These are phyloP conservation scores for Oscheius sp. DNA, from an alignment of 2,888 invertebrate species.

Conservation along the genomic window DNA sequence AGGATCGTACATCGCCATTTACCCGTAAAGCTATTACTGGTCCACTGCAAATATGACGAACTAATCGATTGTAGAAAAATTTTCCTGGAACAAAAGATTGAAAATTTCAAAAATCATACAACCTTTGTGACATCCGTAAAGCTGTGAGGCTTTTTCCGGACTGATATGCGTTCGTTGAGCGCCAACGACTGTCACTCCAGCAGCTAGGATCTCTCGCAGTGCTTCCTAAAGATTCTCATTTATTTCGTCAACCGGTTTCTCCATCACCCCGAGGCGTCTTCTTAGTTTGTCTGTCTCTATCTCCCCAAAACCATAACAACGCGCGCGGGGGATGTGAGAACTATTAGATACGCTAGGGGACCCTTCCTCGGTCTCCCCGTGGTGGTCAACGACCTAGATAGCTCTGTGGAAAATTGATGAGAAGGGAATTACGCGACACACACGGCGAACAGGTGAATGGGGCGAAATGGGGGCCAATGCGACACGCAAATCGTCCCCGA, in stretches of 20 bases:
- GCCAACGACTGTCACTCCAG: conserved; percentile 27
- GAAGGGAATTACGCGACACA: neutral
- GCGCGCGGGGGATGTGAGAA: no score
- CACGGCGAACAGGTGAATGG: neutral
- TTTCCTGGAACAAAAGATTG: conserved; percentile 51
- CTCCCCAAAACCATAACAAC: no score
- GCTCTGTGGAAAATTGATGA: conserved; percentile 16
- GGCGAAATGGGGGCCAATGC: conserved; percentile 6
- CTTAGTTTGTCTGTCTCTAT: neutral
- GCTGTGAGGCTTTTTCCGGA: conserved; percentile 6
- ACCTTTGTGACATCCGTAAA: conserved; percentile 33
- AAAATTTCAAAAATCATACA: neutral
- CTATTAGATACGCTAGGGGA: no score
- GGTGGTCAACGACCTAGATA: conserved; percentile 20
- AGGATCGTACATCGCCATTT: conserved; percentile 38
- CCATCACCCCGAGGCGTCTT: neutral
- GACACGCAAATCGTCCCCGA: conserved; percentile 20
- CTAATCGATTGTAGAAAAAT: conserved; percentile 61
- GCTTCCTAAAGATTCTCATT: conserved; percentile 17
- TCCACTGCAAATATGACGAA: conserved; percentile 52
- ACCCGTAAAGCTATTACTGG: conserved; percentile 54
- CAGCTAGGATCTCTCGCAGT: conserved; percentile 10
- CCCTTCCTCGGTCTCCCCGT: conserved; percentile 13
- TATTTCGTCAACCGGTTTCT: neutral
- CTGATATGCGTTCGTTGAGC: neutral